Evolutionary conservation across 2,888 invertebrate species (phyloP).

Genomic region (Gandaritis pyraliata): DNA sequence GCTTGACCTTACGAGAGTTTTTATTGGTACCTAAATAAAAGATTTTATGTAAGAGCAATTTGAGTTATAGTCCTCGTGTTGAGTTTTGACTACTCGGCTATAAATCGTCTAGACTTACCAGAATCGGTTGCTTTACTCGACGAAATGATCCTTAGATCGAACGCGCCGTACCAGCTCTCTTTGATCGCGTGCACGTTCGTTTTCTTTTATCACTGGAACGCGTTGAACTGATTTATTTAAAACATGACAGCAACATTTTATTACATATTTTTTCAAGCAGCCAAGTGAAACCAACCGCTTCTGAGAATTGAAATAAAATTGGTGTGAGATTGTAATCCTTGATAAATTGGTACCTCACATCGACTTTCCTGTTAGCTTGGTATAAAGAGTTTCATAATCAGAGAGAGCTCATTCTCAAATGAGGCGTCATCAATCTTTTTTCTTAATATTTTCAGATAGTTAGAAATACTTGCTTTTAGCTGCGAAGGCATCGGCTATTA

Average conservation of each 20-base stretch:
- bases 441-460: background rate
- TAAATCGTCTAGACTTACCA: slow-evolving; percentile 30
- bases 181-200: slow-evolving; percentile 27
- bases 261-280: slow-evolving; percentile 20
- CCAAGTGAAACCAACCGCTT: slow-evolving; percentile 12
- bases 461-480: background rate
- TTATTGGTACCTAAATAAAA: background rate
- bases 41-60: slow-evolving; percentile 2
- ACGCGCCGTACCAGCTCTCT: slow-evolving; percentile 23
- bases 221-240: slow-evolving; percentile 29
- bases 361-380: slow-evolving; percentile 3
- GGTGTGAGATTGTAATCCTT: slow-evolving; percentile 14
- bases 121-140: slow-evolving; percentile 32
- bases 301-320: slow-evolving; percentile 11
- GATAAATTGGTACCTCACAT: background rate
- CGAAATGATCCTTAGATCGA: slow-evolving; percentile 31
- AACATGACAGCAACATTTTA: slow-evolving; percentile 21
- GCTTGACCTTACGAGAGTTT: background rate
- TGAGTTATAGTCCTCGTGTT: slow-evolving; percentile 23
- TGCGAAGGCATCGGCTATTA: too few species aligned
- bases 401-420: slow-evolving; percentile 7
- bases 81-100: slow-evolving; percentile 18
- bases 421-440: background rate
- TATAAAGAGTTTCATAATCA: slow-evolving; percentile 1
- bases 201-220: slow-evolving; percentile 24